phyloP scores from a whole-genome alignment of 53 echinoderm and acorn worm genomes.

The Actinopyga echinites region DNA sequence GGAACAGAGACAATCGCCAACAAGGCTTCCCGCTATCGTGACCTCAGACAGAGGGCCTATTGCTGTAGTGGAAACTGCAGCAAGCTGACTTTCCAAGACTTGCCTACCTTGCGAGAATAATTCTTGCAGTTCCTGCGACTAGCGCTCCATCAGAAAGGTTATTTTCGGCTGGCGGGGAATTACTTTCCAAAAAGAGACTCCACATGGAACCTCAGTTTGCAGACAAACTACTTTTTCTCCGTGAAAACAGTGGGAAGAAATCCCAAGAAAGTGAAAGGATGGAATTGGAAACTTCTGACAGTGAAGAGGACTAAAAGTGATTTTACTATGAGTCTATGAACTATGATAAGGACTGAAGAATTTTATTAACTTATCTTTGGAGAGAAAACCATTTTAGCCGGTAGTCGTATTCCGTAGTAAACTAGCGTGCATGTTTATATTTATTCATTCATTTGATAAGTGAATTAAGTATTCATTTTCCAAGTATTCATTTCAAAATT shows the following conservation, averaged over 20 bases:
- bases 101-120: background rate
- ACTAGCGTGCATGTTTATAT: no score
- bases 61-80: background rate
- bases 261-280: no score
- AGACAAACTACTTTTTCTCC: background rate
- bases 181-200: conserved; percentile 11
- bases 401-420: no score
- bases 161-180: conserved; percentile 2
- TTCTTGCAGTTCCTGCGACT: conserved; percentile 14
- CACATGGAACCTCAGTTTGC: background rate
- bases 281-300: no score
- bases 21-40: background rate
- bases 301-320: no score
- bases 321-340: no score
- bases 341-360: no score
- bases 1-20: background rate
- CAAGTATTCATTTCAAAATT: no score
- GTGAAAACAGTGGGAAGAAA: background rate
- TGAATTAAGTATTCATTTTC: no score
- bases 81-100: background rate
- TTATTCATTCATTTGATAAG: no score
- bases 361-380: no score
- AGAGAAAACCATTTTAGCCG: no score
- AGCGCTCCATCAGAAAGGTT: conserved; percentile 16
- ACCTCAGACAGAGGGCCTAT: background rate